phyloP scores from a whole-genome alignment of 2,888 invertebrate genomes.

The Thereva nobilitata region DNA sequence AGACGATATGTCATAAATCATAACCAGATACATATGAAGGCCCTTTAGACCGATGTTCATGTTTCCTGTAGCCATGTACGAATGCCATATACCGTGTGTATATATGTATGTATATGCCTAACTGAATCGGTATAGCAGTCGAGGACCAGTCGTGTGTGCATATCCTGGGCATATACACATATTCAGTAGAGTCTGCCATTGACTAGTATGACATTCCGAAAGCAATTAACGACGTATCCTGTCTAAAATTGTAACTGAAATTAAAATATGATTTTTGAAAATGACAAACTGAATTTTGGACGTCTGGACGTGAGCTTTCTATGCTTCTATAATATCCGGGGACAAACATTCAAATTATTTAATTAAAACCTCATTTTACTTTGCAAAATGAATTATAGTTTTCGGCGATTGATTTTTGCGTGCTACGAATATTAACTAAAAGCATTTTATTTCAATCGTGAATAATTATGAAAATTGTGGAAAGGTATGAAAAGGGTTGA shows the following conservation, averaged over 20 bases:
- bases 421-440: no score
- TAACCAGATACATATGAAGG: constrained; percentile 26
- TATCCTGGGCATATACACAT: not conserved
- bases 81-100: not conserved
- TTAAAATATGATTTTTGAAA: constrained; percentile 42
- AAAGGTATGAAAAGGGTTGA: no score
- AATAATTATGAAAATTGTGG: no score
- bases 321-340: constrained; percentile 23
- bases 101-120: constrained; percentile 10
- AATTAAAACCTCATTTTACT: constrained; percentile 29
- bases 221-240: constrained; percentile 42
- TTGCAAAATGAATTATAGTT: no score
- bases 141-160: not conserved
- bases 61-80: not conserved
- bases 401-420: no score
- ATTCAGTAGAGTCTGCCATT: constrained; percentile 6
- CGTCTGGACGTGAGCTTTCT: constrained; percentile 12
- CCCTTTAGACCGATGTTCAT: constrained; percentile 17
- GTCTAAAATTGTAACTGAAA: constrained; percentile 42
- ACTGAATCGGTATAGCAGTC: not conserved
- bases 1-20: constrained; percentile 33
- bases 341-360: constrained; percentile 27
- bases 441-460: no score
- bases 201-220: constrained; percentile 36
- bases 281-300: constrained; percentile 32